A percentile compares a stretch with the other conserved stretches of the same genome.
Evolutionary conservation across 2,113 vertebrate species (phyloP).

Genomic region (Rhipidura dahli): DNA sequence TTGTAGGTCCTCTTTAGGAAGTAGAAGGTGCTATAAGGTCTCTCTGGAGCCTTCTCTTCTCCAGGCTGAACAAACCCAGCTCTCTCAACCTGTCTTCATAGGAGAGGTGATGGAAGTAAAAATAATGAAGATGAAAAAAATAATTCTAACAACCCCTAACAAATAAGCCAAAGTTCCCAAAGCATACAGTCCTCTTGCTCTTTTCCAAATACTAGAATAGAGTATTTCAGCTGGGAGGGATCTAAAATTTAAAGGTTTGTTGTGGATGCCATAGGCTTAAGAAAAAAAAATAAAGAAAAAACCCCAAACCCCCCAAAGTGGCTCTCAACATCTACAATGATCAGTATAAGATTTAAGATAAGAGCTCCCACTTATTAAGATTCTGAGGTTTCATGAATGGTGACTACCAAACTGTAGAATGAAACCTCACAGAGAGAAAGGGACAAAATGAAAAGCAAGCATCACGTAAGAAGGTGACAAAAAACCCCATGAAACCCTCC

Average conservation of each 20-base stretch:
- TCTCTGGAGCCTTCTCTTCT: not conserved
- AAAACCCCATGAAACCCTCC: rapidly evolving
- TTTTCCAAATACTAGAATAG: not conserved
- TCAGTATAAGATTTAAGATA: not conserved
- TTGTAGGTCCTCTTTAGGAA: not conserved
- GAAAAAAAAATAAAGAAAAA: not conserved
- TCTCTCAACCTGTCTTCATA: not conserved
- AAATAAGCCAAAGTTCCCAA: not conserved
- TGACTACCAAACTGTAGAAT: not conserved
- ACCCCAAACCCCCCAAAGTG: rapidly evolving
- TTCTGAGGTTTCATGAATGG: not conserved
- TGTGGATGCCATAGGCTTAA: not conserved
- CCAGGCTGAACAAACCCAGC: not conserved
- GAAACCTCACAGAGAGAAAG: not conserved
- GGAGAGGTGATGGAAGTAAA: not conserved
- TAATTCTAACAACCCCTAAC: not conserved
- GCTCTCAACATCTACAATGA: not conserved
- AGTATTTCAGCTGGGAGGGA: not conserved
- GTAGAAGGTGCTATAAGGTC: not conserved
- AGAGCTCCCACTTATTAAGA: not conserved
- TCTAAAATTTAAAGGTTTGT: not conserved
- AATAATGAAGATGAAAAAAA: not conserved
- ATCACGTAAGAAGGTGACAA: not conserved
- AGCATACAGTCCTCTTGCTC: not conserved
- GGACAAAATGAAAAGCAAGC: not conserved